Evolutionary conservation across 2,888 invertebrate species (phyloP).

Genomic region (Heliconius ethilla): DNA sequence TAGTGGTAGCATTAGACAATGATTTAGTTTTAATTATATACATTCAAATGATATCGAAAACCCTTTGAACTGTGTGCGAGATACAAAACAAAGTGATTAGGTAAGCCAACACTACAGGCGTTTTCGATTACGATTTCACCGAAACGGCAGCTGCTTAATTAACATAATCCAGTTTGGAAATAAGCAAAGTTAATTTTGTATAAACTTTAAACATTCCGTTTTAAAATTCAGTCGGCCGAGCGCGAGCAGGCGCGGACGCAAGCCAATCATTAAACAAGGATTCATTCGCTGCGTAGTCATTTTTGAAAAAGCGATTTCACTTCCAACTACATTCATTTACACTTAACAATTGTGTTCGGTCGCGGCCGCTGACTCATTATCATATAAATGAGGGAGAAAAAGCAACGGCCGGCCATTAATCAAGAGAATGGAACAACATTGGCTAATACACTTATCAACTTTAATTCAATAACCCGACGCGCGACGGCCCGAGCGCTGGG

Average conservation of each 20-base stretch:
- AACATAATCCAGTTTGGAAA: constrained; percentile 66
- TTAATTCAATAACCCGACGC: constrained; percentile 79
- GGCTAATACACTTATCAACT: constrained; percentile 81
- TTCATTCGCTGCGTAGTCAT: constrained; percentile 50
- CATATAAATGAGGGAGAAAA: constrained; percentile 81
- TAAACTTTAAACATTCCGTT: constrained; percentile 59
- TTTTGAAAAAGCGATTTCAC: constrained; percentile 66
- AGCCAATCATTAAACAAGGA: constrained; percentile 53
- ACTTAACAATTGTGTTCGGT: constrained; percentile 75
- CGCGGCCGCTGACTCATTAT: constrained; percentile 74
- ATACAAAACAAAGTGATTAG: constrained; percentile 68
- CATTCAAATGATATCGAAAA: constrained; percentile 44
- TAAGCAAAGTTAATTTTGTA: constrained; percentile 67
- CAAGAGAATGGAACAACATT: constrained; percentile 77
- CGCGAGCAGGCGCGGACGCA: constrained; percentile 51
- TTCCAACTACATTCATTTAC: constrained; percentile 69
- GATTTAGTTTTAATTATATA: constrained; percentile 4
- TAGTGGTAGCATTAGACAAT: not conserved
- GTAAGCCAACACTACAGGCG: constrained; percentile 65
- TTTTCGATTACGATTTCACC: constrained; percentile 66
- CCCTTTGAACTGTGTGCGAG: constrained; percentile 47
- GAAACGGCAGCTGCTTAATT: constrained; percentile 65
- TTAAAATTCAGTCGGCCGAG: constrained; percentile 54
- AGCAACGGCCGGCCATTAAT: constrained; percentile 76
- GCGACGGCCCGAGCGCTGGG: constrained; percentile 61